Percentiles rank a stretch among this genome's conserved stretches.
Evolutionary conservation across 1,140 invertebrate species (phyloP).

Genomic region (Portunus trituberculatus): DNA sequence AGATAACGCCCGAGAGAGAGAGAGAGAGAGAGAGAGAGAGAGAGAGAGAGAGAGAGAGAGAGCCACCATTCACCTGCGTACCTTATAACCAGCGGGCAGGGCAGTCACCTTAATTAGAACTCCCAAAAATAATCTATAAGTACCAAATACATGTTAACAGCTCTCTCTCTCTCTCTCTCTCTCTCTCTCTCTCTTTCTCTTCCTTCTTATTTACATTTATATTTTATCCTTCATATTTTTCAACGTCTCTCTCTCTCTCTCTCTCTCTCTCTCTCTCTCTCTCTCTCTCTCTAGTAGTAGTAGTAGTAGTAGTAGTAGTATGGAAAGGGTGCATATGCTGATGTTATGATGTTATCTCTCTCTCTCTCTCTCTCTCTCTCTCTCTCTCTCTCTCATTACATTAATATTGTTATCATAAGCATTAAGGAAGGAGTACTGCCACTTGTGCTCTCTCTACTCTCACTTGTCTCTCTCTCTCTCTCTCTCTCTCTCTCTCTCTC

Average conservation of each 20-base stretch:
- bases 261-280: slow-evolving; percentile 46
- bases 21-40: no score
- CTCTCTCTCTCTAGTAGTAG: neutral
- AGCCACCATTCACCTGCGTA: no score
- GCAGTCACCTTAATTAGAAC: no score
- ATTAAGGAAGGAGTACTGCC: no score
- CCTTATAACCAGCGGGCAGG: no score
- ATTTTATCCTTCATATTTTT: neutral
- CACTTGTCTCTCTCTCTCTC: neutral
- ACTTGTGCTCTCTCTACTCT: neutral
- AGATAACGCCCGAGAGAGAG: no score
- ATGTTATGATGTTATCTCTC: neutral
- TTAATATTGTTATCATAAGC: no score
- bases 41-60: no score
- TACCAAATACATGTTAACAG: no score
- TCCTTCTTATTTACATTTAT: neutral
- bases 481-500: neutral
- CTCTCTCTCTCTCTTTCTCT: neutral
- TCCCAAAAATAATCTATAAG: no score
- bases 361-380: slow-evolving; percentile 34
- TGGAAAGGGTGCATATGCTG: neutral
- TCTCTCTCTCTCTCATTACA: neutral
- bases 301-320: neutral
- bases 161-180: no score
- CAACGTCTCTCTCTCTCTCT: slow-evolving; percentile 36